Percentiles rank a stretch among this genome's conserved stretches.
Evolutionary conservation across 2,797 vertebrate species (phyloP).

Genomic region (Mormyrus proboscirostris): DNA sequence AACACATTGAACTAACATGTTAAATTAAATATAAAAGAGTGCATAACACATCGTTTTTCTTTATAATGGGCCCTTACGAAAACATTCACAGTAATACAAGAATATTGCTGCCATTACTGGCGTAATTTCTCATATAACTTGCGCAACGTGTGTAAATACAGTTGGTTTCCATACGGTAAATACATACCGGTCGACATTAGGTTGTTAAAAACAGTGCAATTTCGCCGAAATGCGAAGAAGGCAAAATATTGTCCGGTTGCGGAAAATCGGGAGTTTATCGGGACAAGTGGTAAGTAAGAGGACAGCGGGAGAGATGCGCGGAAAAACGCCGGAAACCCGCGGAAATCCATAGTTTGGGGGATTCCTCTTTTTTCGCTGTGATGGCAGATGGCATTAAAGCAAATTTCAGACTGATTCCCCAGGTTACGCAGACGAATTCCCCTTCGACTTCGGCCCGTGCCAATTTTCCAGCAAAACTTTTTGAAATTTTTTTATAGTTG

Average conservation of each 20-base stretch:
- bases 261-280: background rate
- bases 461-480: background rate
- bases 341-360: background rate
- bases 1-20: background rate
- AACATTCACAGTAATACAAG: background rate
- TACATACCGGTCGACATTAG: background rate
- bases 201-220: background rate
- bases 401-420: background rate
- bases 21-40: background rate
- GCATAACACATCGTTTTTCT: background rate
- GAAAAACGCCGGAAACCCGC: background rate
- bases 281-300: background rate
- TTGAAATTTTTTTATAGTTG: background rate
- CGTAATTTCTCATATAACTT: background rate
- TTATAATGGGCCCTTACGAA: background rate
- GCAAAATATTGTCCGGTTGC: background rate
- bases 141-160: background rate
- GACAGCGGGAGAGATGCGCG: background rate
- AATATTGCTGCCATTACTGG: background rate
- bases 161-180: background rate
- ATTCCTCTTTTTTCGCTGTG: background rate
- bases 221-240: background rate
- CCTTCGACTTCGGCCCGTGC: background rate
- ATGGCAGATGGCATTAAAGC: background rate
- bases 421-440: background rate